A percentile compares a stretch with the other conserved stretches of the same genome.
These are phyloP conservation scores for Solen grandis DNA, from an alignment of 1,140 invertebrate genomes.

Conservation along the genomic window DNA sequence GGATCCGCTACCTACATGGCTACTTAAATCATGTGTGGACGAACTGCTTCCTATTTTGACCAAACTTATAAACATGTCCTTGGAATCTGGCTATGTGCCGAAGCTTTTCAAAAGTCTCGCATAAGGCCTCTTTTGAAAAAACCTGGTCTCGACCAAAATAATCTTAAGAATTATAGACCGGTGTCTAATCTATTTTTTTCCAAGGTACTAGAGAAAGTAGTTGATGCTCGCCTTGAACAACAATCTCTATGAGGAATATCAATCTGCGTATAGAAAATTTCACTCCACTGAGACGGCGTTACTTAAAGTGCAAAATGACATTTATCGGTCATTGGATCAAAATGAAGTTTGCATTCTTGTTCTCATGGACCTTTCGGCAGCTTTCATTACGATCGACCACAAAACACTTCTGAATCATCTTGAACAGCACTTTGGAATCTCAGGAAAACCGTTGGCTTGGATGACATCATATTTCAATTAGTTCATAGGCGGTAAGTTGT, in stretches of 20 bases:
- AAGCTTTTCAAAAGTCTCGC: slow-evolving; percentile 49
- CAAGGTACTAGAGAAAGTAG: too few relatives aligned
- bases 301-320: slow-evolving; percentile 26
- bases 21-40: slow-evolving; percentile 20
- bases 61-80: slow-evolving; percentile 17
- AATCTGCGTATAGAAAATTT: too few relatives aligned
- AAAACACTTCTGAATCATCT: slow-evolving; percentile 6
- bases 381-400: slow-evolving; percentile 23
- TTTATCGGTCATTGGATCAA: slow-evolving; percentile 11
- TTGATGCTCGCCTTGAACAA: too few relatives aligned
- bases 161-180: slow-evolving; percentile 54
- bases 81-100: slow-evolving; percentile 24
- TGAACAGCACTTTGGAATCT: slow-evolving; percentile 27
- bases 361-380: slow-evolving; percentile 8
- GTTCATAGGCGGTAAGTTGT: background rate
- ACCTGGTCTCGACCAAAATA: slow-evolving; percentile 44
- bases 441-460: background rate
- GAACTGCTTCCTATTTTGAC: background rate
- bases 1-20: slow-evolving; percentile 51
- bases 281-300: slow-evolving; percentile 12
- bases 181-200: slow-evolving; percentile 50
- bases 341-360: background rate
- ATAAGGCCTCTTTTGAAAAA: slow-evolving; percentile 61
- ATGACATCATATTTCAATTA: background rate
- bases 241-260: too few relatives aligned